Base-by-base conservation (phyloP, 2,888 invertebrate species). In the Drosophila melanosoma region DNA sequence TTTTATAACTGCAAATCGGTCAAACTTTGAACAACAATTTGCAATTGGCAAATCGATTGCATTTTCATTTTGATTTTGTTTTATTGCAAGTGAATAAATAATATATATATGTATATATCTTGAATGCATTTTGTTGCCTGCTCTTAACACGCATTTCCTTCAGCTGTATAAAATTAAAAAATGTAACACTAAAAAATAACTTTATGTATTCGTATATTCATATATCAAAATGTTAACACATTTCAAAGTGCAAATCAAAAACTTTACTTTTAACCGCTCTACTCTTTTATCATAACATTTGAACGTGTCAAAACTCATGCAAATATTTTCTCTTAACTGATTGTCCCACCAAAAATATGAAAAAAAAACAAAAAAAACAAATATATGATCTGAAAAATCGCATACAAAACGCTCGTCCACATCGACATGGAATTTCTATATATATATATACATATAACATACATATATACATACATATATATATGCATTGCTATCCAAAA, bases 301-400 rank as follows among this genome's bases (percentile, higher is more conserved):
- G 74, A 84, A 83, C 83, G 86, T 86, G 77, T 77, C 77, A 81
- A 85, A 91, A 89, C 82, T 89, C 90, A 90, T 91, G 76, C 85
- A 87, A 89, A 90, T 88, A 90, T 89, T 90, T 90, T 74, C 71
- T 79, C 80, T 87, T 85, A 87, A 90, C 84, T 90, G 86, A 91
- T 90, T 91, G 89, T 74, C 71, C 75, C 79, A 69, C 75, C 58
- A 79, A 82, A 79, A 74, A 66, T 60, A 60, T 29, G 48, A 57
- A 69, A 64, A 59, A 68, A 75, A 76, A 63, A 68, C 1, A 1
- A 23, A 65, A 52, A 57, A 65, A 71, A 62, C 61, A 72, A 29
- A 65, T 0, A 38, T 17, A 45, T 63, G 59, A 76, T 70, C 61
- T 75, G 75, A 79, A 72, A 72, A 71, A 80, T 75, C 78, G 74